Evolutionary conservation across 1,140 invertebrate species (phyloP).

Genomic region (Achroia grisella): DNA sequence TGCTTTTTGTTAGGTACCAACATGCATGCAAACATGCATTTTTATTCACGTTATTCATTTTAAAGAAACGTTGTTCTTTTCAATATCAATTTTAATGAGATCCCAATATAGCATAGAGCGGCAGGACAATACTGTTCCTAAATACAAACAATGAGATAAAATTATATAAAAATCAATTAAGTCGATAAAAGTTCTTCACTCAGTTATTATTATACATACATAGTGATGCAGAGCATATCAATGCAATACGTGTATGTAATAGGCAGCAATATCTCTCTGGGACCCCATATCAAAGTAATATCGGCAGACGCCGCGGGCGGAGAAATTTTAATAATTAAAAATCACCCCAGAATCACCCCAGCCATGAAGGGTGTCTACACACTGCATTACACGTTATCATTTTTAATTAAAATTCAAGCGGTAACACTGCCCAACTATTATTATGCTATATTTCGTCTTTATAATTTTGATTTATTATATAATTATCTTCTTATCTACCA

Average conservation of each 20-base stretch:
- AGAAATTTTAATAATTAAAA: slow-evolving; percentile 71
- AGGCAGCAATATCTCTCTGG: slow-evolving; percentile 21
- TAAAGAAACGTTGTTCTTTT: too few species aligned
- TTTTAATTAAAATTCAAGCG: slow-evolving; percentile 61
- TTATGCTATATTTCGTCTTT: slow-evolving; percentile 18
- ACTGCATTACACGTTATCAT: slow-evolving; percentile 60
- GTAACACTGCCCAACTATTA: slow-evolving; percentile 18
- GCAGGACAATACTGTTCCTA: too few species aligned
- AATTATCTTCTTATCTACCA: not conserved
- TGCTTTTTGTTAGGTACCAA: too few species aligned
- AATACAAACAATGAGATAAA: too few species aligned
- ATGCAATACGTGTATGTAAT: slow-evolving; percentile 26
- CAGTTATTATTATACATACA: not conserved
- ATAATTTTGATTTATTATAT: slow-evolving; percentile 9
- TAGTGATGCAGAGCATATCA: slow-evolving; percentile 7
- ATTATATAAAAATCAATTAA: too few species aligned
- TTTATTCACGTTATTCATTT: too few species aligned
- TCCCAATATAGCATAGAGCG: too few species aligned
- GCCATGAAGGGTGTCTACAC: slow-evolving; percentile 42
- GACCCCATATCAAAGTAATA: slow-evolving; percentile 52
- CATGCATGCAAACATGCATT: too few species aligned
- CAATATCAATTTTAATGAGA: too few species aligned
- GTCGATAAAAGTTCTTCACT: not conserved
- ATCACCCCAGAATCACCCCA: slow-evolving; percentile 46
- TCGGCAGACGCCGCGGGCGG: slow-evolving; percentile 47